phyloP scores from a whole-genome alignment of 2,888 invertebrate species.

The Synergus umbraculus region DNA sequence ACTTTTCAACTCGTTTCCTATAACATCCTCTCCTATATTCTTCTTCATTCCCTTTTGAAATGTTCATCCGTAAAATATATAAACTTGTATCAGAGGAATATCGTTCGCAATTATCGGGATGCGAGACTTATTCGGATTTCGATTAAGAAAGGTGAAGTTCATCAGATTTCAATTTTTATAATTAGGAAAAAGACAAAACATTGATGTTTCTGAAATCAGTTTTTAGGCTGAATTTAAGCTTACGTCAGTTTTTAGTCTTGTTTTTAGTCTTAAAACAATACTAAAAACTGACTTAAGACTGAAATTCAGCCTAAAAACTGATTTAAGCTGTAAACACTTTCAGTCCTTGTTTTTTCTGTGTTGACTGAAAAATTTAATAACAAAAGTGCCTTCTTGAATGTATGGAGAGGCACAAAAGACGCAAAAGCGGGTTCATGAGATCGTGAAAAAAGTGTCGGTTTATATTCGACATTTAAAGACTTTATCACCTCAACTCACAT shows the following conservation, averaged over 20 bases:
- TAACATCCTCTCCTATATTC: slow-evolving; percentile 10
- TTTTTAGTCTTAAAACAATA: too few relatives aligned
- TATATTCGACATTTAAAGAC: not conserved
- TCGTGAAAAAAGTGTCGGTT: not conserved
- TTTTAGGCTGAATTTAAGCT: too few relatives aligned
- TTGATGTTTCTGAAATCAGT: too few relatives aligned
- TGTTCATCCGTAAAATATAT: slow-evolving; percentile 8
- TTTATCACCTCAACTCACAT: not conserved
- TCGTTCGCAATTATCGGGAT: not conserved
- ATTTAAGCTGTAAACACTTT: too few relatives aligned
- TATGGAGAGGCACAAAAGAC: too few relatives aligned
- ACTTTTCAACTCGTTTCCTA: slow-evolving; percentile 23
- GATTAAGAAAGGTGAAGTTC: not conserved
- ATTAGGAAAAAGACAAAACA: not conserved
- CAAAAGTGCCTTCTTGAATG: too few relatives aligned
- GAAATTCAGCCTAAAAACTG: too few relatives aligned
- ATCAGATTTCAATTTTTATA: not conserved
- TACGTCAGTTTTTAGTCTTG: too few relatives aligned
- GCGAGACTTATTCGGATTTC: not conserved
- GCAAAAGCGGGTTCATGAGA: not conserved
- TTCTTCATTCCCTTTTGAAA: slow-evolving; percentile 29
- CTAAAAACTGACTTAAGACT: too few relatives aligned
- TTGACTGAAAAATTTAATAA: too few relatives aligned
- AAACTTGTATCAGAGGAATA: not conserved
- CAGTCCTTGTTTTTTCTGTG: too few relatives aligned